phyloP scores from a whole-genome alignment of 1,140 invertebrate species.

The Dryas iulia region DNA sequence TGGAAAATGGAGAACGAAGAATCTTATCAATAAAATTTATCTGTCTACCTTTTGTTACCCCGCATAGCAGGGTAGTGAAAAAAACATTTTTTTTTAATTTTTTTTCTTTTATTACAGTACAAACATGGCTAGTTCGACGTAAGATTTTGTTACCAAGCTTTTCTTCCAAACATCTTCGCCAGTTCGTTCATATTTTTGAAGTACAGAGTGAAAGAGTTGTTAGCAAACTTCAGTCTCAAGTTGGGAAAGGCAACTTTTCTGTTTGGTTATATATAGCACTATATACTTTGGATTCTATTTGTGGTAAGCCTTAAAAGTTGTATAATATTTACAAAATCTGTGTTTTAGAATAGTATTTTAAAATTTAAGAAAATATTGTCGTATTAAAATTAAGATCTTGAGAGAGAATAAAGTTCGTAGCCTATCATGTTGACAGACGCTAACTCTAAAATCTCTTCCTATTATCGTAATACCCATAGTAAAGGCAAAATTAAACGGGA shows the following conservation, averaged over 20 bases:
- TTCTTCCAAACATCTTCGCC: neutral
- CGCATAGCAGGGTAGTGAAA: too few relatives aligned
- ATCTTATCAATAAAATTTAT: too few relatives aligned
- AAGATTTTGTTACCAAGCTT: neutral
- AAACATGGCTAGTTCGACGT: neutral
- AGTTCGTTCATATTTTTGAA: neutral
- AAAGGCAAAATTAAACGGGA: too few relatives aligned
- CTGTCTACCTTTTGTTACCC: too few relatives aligned
- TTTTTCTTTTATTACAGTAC: neutral
- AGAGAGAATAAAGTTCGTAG: too few relatives aligned
- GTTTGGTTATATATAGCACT: neutral
- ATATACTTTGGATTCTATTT: neutral
- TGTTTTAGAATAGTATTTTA: too few relatives aligned
- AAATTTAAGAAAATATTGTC: neutral
- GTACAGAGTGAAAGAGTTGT: neutral
- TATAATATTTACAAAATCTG: too few relatives aligned
- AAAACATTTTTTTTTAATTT: neutral
- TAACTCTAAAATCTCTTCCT: too few relatives aligned
- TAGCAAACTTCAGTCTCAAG: neutral
- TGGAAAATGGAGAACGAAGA: too few relatives aligned
- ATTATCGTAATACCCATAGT: too few relatives aligned
- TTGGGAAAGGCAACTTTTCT: neutral
- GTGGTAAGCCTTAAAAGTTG: neutral
- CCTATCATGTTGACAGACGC: too few relatives aligned
- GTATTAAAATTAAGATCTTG: too few relatives aligned